Evolutionary conservation across 2,888 invertebrate species (phyloP).

Genomic region (Vannuccia rotundouncinata): DNA sequence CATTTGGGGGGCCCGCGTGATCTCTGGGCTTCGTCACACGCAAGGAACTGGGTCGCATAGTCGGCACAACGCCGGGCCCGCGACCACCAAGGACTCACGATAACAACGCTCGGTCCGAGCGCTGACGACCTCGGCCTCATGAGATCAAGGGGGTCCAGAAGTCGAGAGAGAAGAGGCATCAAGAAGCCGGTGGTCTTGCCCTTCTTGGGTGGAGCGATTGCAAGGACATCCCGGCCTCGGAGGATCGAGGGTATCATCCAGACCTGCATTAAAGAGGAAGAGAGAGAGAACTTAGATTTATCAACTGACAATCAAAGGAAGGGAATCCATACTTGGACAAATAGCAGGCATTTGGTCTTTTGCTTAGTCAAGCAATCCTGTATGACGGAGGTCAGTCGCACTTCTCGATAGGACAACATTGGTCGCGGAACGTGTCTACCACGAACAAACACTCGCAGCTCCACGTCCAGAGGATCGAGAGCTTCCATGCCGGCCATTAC

Average conservation of each 20-base stretch:
- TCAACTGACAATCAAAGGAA: neutral
- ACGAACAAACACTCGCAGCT: neutral
- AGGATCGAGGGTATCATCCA: conserved; percentile 28
- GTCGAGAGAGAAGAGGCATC: neutral
- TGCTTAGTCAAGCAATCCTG: neutral
- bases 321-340: neutral
- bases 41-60: neutral
- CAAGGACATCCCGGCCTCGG: conserved; percentile 8
- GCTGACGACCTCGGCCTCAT: neutral
- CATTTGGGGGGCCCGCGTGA: neutral
- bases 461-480: neutral
- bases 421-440: neutral
- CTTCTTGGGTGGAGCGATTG: conserved; percentile 16
- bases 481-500: neutral
- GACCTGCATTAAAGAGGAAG: conserved; percentile 18
- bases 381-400: neutral
- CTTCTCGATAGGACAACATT: neutral
- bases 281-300: neutral
- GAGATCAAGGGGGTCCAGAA: neutral
- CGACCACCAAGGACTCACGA: neutral
- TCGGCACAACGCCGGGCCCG: no score
- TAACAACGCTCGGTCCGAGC: neutral
- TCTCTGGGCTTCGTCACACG: neutral
- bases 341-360: neutral
- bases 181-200: conserved; percentile 30